Conservation (phyloP, 2,113 vertebrate genomes). For the Cyanoramphus novaezelandiae region DNA sequence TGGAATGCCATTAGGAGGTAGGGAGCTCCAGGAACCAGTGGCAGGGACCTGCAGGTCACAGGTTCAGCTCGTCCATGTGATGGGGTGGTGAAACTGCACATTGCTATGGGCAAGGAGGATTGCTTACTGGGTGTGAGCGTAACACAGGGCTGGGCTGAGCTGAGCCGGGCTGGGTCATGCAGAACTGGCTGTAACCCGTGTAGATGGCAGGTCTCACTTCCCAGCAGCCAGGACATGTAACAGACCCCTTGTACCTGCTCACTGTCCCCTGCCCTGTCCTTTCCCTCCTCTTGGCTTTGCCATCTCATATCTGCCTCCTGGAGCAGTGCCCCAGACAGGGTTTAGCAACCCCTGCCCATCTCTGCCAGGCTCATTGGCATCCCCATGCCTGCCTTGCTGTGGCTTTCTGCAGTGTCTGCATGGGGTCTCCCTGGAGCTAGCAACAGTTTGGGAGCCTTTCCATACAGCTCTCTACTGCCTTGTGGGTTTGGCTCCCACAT, state of each 20-base stretch:
- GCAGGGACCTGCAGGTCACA: not conserved
- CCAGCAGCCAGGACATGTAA: not conserved
- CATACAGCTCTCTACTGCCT: not conserved
- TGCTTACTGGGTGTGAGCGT: not conserved
- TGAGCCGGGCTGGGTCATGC: not conserved
- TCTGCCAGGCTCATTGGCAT: not conserved
- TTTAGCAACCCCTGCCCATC: not conserved
- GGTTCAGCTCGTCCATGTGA: not conserved
- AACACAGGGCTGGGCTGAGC: not conserved
- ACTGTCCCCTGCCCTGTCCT: not conserved
- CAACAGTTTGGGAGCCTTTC: not conserved
- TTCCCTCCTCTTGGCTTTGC: not conserved
- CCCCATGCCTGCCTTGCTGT: not conserved
- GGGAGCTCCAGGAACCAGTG: not conserved
- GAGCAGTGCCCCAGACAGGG: not conserved
- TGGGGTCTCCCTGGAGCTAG: not conserved
- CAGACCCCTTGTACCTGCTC: too few species aligned
- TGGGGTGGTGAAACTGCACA: not conserved
- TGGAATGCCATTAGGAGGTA: not conserved
- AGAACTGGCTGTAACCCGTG: accelerated
- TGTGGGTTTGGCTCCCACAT: not conserved
- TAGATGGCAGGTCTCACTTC: not conserved
- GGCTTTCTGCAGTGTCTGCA: not conserved
- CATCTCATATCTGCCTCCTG: not conserved
- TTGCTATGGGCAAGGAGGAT: not conserved